Evolutionary conservation across 2,888 invertebrate species (phyloP), one percentile per base, ranked within the genome.

Genomic region (Drosophila kanekoi): DNA sequence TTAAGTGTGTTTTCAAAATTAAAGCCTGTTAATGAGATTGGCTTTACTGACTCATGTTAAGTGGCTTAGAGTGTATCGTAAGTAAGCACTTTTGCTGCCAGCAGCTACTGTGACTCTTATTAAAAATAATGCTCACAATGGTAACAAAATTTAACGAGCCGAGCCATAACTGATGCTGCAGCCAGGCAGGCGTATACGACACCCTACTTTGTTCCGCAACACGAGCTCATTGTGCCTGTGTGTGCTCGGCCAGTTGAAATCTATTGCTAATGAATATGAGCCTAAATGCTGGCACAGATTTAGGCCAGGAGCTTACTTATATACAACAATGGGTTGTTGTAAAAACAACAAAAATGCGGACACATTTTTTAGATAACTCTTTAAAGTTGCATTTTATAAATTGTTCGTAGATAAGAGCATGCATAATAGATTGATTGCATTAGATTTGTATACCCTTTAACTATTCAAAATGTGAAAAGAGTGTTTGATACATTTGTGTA

Each of bases 21-120:
- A 85, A 85, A 85, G 89, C 87, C 89, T 81, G 87, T 85, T 85
- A 85, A 85, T 85, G 89, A 89, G 85, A 85, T 85, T 85, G 85
- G 89, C 85, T 87, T 84, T 81, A 78, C 87, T 75, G 87, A 84
- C 85, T 85, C 85, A 84, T 81, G 85, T 85, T 85, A 85, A 85
- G 89, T 85, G 89, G 87, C 85, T 89, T 89, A 75, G 79, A 84
- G 85, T 87, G 85, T 87, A 84, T 89, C 73, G 81, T 79, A 81
- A 87, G 89, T 89, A 89, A 85, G 85, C 79, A 81, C 89, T 81
- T 84, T 71, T 37, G 40, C 51, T 28, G 16, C 54, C 49, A 49
- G 32, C 45, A 40, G 33, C 38, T 43, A 14, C 33, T 44, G 20
- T 38, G 14, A 60, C 68, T 66, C 88, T 87, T 85, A 82, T 82